Evolutionary conservation across 2,888 invertebrate species (phyloP).

Genomic region (Ctena decussata): DNA sequence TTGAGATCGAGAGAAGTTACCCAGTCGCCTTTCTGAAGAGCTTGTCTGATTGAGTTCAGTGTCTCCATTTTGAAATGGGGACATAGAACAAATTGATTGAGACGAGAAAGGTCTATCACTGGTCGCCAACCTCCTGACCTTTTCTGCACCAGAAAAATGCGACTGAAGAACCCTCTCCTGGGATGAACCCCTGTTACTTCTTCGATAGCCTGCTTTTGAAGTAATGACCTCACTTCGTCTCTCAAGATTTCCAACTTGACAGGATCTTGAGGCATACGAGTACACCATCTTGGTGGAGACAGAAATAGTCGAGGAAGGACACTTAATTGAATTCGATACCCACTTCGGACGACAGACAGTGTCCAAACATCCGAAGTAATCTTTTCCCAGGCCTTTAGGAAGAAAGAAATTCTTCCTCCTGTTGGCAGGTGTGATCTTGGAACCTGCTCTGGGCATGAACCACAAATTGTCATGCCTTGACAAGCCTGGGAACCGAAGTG

Average conservation of each 20-base stretch:
- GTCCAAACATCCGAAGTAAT: neutral
- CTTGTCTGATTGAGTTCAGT: neutral
- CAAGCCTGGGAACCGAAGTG: neutral
- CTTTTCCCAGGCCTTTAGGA: neutral
- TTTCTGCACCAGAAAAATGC: neutral
- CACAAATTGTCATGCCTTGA: too few relatives aligned
- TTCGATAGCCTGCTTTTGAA: neutral
- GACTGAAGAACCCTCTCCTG: neutral
- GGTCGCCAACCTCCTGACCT: neutral
- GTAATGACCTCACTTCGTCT: neutral
- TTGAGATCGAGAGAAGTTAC: neutral
- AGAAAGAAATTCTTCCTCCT: neutral
- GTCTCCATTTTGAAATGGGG: neutral
- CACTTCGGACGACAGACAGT: neutral
- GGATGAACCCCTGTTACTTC: neutral
- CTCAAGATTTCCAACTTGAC: neutral
- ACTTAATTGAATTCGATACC: neutral
- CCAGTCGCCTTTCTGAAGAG: neutral
- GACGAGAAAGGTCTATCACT: neutral
- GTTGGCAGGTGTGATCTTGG: neutral
- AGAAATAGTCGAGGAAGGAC: neutral
- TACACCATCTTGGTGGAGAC: neutral
- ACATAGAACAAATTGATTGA: neutral
- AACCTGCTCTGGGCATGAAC: neutral
- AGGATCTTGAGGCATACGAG: neutral